Evolutionary conservation across 2,797 vertebrate genomes (phyloP).

Genomic region (Rachycentron canadum): DNA sequence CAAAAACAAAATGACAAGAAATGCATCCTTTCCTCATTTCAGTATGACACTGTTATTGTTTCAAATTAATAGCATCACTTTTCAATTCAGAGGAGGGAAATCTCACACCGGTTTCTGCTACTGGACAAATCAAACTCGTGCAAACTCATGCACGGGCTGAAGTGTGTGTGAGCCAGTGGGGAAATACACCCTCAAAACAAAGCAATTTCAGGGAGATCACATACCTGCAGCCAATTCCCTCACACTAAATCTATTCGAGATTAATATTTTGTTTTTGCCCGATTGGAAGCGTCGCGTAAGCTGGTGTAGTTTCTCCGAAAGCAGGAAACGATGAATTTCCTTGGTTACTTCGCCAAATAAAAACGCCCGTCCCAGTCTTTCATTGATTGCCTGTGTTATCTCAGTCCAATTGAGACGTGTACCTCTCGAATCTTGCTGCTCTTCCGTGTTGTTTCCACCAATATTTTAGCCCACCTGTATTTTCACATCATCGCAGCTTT

Average conservation of each 20-base stretch:
- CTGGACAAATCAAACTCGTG: slow-evolving; percentile 57
- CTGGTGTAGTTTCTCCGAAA: slow-evolving; percentile 44
- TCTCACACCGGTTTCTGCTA: slow-evolving; percentile 34
- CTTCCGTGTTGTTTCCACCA: slow-evolving; percentile 3
- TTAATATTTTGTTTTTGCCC: slow-evolving; percentile 65
- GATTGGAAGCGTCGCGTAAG: slow-evolving; percentile 55
- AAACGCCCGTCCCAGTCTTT: slow-evolving; percentile 9
- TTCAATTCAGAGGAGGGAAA: slow-evolving; percentile 4
- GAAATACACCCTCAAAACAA: slow-evolving; percentile 64
- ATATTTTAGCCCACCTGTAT: neutral
- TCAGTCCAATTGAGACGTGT: slow-evolving; percentile 28
- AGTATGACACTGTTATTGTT: neutral
- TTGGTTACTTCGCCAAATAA: slow-evolving; percentile 35
- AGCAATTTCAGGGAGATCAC: slow-evolving; percentile 76
- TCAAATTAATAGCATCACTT: slow-evolving; percentile 7
- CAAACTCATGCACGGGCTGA: slow-evolving; percentile 35
- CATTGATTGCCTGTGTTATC: slow-evolving; percentile 20
- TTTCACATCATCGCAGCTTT: slow-evolving; percentile 34
- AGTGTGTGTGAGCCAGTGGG: slow-evolving; percentile 59
- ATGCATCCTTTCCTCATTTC: neutral
- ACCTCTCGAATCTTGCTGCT: slow-evolving; percentile 11
- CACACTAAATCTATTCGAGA: slow-evolving; percentile 68
- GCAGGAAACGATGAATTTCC: slow-evolving; percentile 51
- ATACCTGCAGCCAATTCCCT: slow-evolving; percentile 60
- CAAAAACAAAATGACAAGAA: neutral